Percentiles rank a stretch among this genome's conserved stretches.
These are phyloP conservation scores for Diplodus sargus DNA, from an alignment of 2,797 vertebrate species.

Conservation along the genomic window DNA sequence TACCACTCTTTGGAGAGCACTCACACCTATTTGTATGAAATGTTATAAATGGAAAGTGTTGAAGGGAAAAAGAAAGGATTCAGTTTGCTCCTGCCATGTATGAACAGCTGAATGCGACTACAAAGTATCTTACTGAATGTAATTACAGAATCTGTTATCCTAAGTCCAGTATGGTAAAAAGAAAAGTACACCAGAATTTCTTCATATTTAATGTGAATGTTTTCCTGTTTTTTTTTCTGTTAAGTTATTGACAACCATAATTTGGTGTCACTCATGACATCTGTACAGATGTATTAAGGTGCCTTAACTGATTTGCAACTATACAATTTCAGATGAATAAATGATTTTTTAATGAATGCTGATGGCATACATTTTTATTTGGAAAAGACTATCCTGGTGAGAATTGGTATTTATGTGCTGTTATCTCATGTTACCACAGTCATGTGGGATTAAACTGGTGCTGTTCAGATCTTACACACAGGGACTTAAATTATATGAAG, in stretches of 20 bases:
- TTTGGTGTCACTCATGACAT: conserved; percentile 38
- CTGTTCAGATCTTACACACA: background rate
- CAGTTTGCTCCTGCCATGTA: background rate
- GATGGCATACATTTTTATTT: background rate
- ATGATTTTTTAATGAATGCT: conserved; percentile 41
- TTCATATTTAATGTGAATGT: conserved; percentile 45
- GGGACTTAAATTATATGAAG: background rate
- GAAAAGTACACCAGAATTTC: background rate
- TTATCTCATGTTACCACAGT: background rate
- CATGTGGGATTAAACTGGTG: background rate
- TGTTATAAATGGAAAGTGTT: conserved; percentile 3
- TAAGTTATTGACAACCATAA: conserved; percentile 63
- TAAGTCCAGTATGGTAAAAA: background rate
- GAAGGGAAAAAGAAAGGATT: conserved; percentile 3
- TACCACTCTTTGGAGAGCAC: conserved; percentile 22
- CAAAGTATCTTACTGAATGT: conserved; percentile 45
- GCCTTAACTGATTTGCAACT: conserved; percentile 77
- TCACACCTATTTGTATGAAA: background rate
- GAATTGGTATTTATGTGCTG: background rate
- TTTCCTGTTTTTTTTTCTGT: conserved; percentile 41
- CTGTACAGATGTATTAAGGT: conserved; percentile 67
- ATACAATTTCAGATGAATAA: conserved; percentile 72
- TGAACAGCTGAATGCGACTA: conserved; percentile 15
- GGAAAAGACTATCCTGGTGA: background rate
- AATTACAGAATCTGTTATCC: conserved; percentile 23